phyloP scores from a whole-genome alignment of 2,888 invertebrate species.

The Drosophila demipolita region DNA sequence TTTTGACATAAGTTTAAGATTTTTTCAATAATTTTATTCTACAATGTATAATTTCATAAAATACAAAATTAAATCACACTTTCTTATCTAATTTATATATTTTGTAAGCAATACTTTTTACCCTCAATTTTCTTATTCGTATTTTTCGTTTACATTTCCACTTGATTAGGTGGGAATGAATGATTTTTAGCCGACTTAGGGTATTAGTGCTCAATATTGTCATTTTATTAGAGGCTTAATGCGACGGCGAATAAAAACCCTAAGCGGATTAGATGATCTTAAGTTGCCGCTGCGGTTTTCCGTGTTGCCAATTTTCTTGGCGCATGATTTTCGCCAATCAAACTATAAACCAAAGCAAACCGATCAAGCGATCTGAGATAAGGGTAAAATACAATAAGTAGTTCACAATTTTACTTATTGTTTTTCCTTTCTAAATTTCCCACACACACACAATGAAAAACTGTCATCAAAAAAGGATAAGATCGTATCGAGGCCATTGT shows the following conservation, averaged over 20 bases:
- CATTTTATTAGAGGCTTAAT: constrained; percentile 39
- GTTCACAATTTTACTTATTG: constrained; percentile 31
- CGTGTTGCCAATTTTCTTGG: constrained; percentile 9
- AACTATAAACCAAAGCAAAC: constrained; percentile 22
- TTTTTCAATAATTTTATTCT: not conserved
- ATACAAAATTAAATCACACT: not conserved
- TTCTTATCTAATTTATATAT: not conserved
- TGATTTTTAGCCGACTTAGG: constrained; percentile 5
- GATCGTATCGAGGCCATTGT: constrained; percentile 40
- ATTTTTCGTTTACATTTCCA: constrained; percentile 34
- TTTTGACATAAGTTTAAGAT: not conserved
- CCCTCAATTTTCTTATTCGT: not conserved
- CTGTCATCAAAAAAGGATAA: constrained; percentile 48
- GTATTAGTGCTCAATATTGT: constrained; percentile 40
- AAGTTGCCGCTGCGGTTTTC: constrained; percentile 21
- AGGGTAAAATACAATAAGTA: constrained; percentile 35
- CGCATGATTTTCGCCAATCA: constrained; percentile 44
- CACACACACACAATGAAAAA: constrained; percentile 39
- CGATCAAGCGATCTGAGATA: constrained; percentile 29
- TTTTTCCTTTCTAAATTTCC: constrained; percentile 23
- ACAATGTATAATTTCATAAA: not conserved
- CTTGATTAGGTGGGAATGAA: constrained; percentile 42
- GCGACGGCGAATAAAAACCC: constrained; percentile 27
- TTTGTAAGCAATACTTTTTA: not conserved
- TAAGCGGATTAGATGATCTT: constrained; percentile 57